phyloP scores from a whole-genome alignment of 2,113 vertebrate genomes.

The Saguinus midas region DNA sequence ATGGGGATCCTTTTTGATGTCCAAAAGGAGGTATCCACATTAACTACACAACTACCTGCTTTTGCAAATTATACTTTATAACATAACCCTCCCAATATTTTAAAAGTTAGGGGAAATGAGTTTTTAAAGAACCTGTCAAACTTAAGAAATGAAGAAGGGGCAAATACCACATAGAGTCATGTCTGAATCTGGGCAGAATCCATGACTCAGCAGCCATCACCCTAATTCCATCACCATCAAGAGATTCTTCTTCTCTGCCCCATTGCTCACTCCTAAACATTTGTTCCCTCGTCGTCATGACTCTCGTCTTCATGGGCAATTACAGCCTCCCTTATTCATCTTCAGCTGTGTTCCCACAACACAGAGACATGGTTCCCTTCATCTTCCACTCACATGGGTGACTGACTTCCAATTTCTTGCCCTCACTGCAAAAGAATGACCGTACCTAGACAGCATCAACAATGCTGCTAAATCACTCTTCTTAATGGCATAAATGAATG shows the following conservation, averaged over 20 bases:
- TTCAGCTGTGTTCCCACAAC: not conserved
- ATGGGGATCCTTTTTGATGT: not conserved
- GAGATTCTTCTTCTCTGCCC: conserved; percentile 37
- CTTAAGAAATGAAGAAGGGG: not conserved
- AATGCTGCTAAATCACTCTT: conserved; percentile 48
- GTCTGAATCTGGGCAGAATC: not conserved
- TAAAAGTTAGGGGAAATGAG: not conserved
- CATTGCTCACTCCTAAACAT: conserved; percentile 60
- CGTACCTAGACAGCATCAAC: not conserved
- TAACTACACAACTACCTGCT: not conserved
- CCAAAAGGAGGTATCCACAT: not conserved
- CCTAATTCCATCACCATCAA: conserved; percentile 11
- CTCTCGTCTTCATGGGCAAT: not conserved
- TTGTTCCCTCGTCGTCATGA: not conserved
- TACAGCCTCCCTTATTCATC: conserved; percentile 40
- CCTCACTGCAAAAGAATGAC: conserved; percentile 42
- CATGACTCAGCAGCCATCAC: not conserved
- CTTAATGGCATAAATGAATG: conserved; percentile 67
- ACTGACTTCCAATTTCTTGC: conserved; percentile 71
- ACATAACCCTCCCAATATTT: not conserved
- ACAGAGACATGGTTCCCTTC: not conserved
- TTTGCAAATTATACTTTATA: not conserved
- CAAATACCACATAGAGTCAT: not conserved
- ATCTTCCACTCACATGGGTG: conserved; percentile 62
- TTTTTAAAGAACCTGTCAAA: not conserved